Base-by-base conservation (phyloP, 2,113 vertebrate genomes). In the Vanacampus margaritifer region DNA sequence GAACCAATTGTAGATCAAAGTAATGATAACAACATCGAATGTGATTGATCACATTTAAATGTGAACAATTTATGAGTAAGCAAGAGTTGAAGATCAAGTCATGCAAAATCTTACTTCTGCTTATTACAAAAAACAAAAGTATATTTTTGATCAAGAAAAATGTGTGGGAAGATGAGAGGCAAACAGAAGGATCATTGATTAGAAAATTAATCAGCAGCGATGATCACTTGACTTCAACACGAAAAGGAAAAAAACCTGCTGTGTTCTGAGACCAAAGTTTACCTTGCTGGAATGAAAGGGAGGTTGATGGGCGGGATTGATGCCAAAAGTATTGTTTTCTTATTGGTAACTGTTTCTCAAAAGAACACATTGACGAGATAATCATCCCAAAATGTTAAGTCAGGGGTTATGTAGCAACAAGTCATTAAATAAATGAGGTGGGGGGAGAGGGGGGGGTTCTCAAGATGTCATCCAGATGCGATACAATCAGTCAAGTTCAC, bases 401-500 rank as follows among this genome's bases (percentile, higher is more conserved):
- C 59, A 69, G 51, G 65, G 65, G 17, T 73, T 39, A 60, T 58
- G 61, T 65, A 75, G 61, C 65, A 69, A 66, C 43, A 57, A 62
- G 71, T 46, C 81, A 46, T 51, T 58, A 48, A 16, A 62, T 80
- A 35, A n/a, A 56, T 37, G 19, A 21, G 32, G 13, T 16, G 26
- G 53, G 8, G 35, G 24, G n/a, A 24, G 28, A 28, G 11, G 21
- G 24, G 43, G 50, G 14, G 63, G 26, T 51, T 64, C 36, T 39
- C 57, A 63, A 68, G 59, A 79, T 5, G 67, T 81, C 80, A 84
- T 81, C 92, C 92, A 90, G 91, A 91, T 89, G 90, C 91, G 87
- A 85, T 87, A 85, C 74, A 87, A 78, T 89, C 80, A 89, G 89
- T 93, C 91, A 79, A 81, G 88, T 92, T 90, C 84, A 91, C 90